Evolutionary conservation across 2,888 invertebrate genomes (phyloP).

Genomic region (Aphidius colemani): DNA sequence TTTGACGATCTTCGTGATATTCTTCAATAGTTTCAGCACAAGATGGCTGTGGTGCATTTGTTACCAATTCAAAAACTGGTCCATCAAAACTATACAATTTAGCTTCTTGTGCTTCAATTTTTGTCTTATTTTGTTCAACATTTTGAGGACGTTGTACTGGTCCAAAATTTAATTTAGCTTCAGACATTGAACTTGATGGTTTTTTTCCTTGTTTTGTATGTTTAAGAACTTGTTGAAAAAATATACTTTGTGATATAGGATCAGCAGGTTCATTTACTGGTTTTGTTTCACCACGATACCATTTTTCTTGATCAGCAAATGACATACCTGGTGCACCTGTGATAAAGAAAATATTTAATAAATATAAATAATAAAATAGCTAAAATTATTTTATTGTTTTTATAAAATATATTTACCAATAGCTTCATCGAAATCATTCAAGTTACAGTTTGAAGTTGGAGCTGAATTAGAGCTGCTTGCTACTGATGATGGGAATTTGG

Average conservation of each 20-base stretch:
- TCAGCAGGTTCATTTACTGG: neutral
- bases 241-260: neutral
- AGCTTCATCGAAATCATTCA: no score
- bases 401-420: no score
- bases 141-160: conserved; percentile 59
- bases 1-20: conserved; percentile 1
- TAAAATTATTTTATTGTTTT: neutral
- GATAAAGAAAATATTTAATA: neutral
- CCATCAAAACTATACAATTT: conserved; percentile 62
- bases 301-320: conserved; percentile 43
- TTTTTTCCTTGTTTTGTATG: conserved; percentile 40
- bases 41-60: conserved; percentile 25
- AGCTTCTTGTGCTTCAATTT: conserved; percentile 58
- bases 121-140: conserved; percentile 45
- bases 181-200: conserved; percentile 47
- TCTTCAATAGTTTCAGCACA: neutral
- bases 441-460: no score
- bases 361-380: neutral
- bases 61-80: conserved; percentile 62
- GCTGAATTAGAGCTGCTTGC: no score
- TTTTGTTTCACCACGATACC: neutral
- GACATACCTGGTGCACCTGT: conserved; percentile 47
- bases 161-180: conserved; percentile 64
- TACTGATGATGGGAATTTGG: no score
- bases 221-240: neutral